These are phyloP conservation scores for Petrocephalus zakoni DNA, from an alignment of 2,113 vertebrate genomes.

Conservation along the genomic window DNA sequence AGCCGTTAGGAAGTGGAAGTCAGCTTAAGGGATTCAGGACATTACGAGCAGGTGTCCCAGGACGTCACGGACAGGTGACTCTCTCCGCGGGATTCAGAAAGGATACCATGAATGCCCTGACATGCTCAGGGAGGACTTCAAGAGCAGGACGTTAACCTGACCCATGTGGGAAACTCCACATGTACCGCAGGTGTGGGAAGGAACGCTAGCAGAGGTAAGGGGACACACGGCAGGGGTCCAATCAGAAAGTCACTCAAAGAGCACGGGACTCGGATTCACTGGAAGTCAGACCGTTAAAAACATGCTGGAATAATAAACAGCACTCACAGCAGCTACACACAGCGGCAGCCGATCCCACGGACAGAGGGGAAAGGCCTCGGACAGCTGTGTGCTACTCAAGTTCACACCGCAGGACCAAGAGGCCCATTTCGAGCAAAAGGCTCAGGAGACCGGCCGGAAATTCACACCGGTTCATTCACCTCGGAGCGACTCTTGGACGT, in stretches of 20 bases:
- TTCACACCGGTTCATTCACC: background rate
- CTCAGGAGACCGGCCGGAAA: background rate
- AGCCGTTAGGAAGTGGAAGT: background rate
- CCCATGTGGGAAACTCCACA: background rate
- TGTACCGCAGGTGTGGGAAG: background rate
- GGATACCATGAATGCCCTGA: background rate
- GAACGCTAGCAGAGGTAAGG: background rate
- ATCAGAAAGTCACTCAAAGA: background rate
- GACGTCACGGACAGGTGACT: background rate
- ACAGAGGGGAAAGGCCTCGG: background rate
- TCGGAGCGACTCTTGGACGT: background rate
- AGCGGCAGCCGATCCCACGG: background rate
- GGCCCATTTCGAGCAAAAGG: background rate
- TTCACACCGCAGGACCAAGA: background rate
- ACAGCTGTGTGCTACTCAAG: background rate
- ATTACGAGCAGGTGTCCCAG: background rate
- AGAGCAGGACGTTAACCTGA: background rate
- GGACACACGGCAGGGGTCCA: background rate
- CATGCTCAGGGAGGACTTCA: background rate
- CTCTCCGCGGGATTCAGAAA: background rate
- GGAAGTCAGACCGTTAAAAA: background rate
- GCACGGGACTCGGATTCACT: background rate
- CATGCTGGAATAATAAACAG: background rate
- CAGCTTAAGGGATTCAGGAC: background rate
- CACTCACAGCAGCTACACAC: background rate